phyloP scores from a whole-genome alignment of 2,888 invertebrate genomes.

The Parnassius glacialis region DNA sequence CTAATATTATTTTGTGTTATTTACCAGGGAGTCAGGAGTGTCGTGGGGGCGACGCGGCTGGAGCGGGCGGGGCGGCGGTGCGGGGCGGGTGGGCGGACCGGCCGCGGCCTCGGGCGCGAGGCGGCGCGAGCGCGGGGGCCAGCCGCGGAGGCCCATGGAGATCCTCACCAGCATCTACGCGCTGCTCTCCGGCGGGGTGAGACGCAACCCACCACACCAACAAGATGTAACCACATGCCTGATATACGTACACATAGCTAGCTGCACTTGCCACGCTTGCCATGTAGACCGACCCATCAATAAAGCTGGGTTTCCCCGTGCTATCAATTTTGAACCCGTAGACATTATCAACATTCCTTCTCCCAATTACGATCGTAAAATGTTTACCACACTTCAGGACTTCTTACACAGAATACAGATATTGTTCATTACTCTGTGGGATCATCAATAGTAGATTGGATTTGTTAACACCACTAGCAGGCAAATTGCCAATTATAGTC shows the following conservation, averaged over 20 bases:
- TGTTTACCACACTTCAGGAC: no score
- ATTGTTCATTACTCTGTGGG: no score
- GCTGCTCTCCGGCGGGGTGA: conserved; percentile 75
- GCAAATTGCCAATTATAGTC: no score
- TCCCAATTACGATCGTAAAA: no score
- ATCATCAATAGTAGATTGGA: no score
- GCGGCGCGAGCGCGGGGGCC: conserved; percentile 71
- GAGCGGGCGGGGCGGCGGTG: conserved; percentile 48
- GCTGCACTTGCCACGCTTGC: background rate
- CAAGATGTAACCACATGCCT: conserved; percentile 26
- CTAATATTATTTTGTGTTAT: background rate
- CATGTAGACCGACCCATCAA: no score
- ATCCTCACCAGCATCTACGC: conserved; percentile 78
- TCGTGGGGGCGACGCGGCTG: conserved; percentile 58
- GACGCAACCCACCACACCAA: conserved; percentile 29
- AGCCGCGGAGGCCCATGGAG: conserved; percentile 78
- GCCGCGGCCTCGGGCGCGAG: conserved; percentile 61
- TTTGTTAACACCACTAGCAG: no score
- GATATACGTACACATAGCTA: conserved; percentile 15
- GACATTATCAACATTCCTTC: no score
- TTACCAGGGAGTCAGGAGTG: conserved; percentile 61
- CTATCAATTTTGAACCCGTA: no score
- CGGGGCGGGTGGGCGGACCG: conserved; percentile 50
- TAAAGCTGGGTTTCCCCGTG: no score
- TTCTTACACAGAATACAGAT: no score